A percentile compares a stretch with the other conserved stretches of the same genome.
Evolutionary conservation across 2,113 vertebrate species (phyloP).

Genomic region (Mustela nigripes): DNA sequence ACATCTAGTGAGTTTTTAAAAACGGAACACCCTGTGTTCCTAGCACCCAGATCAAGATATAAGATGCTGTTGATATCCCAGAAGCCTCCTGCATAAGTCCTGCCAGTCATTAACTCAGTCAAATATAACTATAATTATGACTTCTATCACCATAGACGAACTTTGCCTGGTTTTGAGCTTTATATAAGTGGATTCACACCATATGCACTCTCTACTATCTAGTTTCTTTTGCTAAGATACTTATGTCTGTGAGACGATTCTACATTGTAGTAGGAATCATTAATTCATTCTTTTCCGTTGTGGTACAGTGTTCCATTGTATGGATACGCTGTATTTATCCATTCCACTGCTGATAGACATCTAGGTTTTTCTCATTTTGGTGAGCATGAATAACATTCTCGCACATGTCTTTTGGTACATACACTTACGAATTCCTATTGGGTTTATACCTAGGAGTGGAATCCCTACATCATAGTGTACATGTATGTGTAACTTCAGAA

Average conservation of each 20-base stretch:
- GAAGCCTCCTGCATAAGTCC: background rate
- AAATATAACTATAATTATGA: background rate
- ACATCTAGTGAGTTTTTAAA: background rate
- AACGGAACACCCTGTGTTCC: background rate
- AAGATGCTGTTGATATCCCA: background rate
- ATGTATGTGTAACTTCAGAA: background rate
- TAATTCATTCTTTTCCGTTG: slow-evolving; percentile 22
- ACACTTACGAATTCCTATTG: background rate
- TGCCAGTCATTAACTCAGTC: background rate
- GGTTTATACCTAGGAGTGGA: background rate
- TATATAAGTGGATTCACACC: background rate
- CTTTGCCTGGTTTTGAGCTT: background rate
- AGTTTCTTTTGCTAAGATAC: slow-evolving; percentile 31
- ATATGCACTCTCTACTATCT: background rate
- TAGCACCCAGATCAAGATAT: background rate
- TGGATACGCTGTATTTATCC: background rate
- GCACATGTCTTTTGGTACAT: background rate
- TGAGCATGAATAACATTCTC: background rate
- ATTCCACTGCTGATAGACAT: background rate
- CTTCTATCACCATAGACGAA: background rate
- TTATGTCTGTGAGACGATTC: background rate
- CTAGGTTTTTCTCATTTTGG: background rate
- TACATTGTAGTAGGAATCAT: background rate
- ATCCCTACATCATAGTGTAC: background rate
- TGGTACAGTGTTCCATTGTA: background rate